A percentile compares a stretch with the other conserved stretches of the same genome.
Evolutionary conservation across 2,113 vertebrate species (phyloP).

Genomic region (Ceyx melanurus): DNA sequence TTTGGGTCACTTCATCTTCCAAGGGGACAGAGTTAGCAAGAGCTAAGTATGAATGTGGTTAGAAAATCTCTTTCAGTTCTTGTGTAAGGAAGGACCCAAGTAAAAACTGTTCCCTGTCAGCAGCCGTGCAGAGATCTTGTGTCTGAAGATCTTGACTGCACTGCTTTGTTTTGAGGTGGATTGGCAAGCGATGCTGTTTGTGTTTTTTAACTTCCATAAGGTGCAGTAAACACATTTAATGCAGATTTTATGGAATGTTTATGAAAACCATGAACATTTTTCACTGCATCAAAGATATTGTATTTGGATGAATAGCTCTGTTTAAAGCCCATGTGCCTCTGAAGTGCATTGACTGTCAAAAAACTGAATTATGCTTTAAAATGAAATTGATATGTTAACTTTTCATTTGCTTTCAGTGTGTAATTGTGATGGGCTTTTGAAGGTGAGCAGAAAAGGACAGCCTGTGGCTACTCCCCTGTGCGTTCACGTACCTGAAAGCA

Average conservation of each 20-base stretch:
- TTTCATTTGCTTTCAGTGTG: neutral
- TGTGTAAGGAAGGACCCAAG: neutral
- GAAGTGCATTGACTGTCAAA: neutral
- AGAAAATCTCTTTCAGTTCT: neutral
- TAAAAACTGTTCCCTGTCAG: fast-evolving
- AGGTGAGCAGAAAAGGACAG: neutral
- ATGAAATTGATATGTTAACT: neutral
- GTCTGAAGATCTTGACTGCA: neutral
- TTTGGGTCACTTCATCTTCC: neutral
- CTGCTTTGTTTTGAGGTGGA: neutral
- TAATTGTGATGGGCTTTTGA: neutral
- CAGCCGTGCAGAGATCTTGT: neutral
- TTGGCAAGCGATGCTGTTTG: neutral
- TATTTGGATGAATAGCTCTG: neutral
- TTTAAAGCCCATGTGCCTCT: neutral
- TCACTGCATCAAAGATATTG: neutral
- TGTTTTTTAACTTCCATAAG: neutral
- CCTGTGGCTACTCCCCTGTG: neutral
- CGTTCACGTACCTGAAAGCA: neutral
- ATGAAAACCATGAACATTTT: neutral
- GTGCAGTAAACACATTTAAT: neutral
- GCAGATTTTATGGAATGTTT: neutral
- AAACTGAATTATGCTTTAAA: neutral
- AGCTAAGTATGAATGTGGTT: neutral
- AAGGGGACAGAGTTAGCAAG: neutral